Percentiles rank a stretch among this genome's conserved stretches.
These are phyloP conservation scores for Clarias magur DNA, from an alignment of 2,113 vertebrate genomes.

Conservation along the genomic window DNA sequence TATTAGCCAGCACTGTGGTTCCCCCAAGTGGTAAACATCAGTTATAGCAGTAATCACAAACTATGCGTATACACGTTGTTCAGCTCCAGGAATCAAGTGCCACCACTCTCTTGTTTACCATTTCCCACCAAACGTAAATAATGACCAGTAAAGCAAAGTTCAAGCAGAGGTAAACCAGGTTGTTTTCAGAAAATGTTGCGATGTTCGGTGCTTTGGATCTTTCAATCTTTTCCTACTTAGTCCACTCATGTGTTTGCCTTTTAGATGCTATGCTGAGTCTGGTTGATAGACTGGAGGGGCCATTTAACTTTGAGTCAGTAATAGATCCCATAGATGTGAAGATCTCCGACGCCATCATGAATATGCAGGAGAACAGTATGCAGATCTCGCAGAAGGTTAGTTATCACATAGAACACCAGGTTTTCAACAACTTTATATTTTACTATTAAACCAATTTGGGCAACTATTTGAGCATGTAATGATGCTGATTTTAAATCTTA, in stretches of 20 bases:
- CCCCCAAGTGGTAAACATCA: conserved; percentile 62
- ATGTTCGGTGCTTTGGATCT: neutral
- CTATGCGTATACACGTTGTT: neutral
- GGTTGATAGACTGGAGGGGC: conserved; percentile 90
- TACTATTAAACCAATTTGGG: neutral
- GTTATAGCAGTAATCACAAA: conserved; percentile 24
- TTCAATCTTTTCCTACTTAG: neutral
- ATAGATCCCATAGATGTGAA: conserved; percentile 98
- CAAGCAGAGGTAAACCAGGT: too few species aligned
- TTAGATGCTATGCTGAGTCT: conserved; percentile 91
- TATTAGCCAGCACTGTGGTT: conserved; percentile 15
- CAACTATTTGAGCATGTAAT: neutral
- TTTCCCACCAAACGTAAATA: neutral
- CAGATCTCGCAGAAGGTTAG: conserved; percentile 94
- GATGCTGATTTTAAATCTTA: neutral
- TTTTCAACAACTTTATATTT: too few species aligned
- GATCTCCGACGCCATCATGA: conserved; percentile 97
- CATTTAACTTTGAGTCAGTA: conserved; percentile 95
- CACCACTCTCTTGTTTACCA: neutral
- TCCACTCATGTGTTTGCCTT: conserved; percentile 9
- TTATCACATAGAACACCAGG: neutral
- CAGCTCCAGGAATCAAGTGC: neutral
- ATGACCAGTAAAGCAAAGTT: neutral
- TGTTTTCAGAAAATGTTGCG: neutral
- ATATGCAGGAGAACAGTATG: conserved; percentile 98